Evolutionary conservation across 1,140 invertebrate genomes (phyloP).

Genomic region (Camponotus floridanus): DNA sequence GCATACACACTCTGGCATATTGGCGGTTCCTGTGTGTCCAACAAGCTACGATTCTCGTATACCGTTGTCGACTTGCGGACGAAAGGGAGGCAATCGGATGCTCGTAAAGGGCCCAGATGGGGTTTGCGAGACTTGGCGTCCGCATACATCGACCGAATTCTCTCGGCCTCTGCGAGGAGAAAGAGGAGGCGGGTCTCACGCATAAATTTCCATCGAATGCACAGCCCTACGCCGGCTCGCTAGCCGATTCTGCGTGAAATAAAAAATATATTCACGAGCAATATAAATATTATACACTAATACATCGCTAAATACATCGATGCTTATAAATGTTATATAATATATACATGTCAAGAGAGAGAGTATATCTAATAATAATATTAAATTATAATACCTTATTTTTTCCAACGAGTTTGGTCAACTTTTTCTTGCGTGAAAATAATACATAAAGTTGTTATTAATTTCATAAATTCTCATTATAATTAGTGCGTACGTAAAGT

Average conservation of each 20-base stretch:
- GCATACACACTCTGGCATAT: neutral
- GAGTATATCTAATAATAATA: neutral
- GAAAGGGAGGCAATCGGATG: constrained; percentile 62
- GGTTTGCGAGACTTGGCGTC: constrained; percentile 39
- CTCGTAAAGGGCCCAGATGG: constrained; percentile 56
- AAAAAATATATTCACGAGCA: constrained; percentile 60
- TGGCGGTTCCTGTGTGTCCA: constrained; percentile 5
- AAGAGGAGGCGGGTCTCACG: constrained; percentile 42
- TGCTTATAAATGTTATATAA: constrained; percentile 2
- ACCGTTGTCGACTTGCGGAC: constrained; percentile 29
- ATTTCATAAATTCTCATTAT: neutral
- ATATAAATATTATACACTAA: constrained; percentile 26
- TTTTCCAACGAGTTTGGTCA: constrained; percentile 10
- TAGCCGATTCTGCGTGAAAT: constrained; percentile 57
- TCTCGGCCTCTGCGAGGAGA: constrained; percentile 49
- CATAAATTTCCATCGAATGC: constrained; percentile 64
- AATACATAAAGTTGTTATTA: neutral
- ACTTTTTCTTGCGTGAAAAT: neutral
- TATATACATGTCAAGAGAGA: neutral
- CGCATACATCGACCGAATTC: constrained; percentile 52
- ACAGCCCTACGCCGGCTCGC: constrained; percentile 37
- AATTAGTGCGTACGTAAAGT: neutral
- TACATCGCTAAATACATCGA: neutral
- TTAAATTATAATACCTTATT: neutral
- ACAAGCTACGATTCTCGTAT: constrained; percentile 59